Evolutionary conservation across 2,797 vertebrate genomes (phyloP).

Genomic region (Pseudocheirus occidentalis): DNA sequence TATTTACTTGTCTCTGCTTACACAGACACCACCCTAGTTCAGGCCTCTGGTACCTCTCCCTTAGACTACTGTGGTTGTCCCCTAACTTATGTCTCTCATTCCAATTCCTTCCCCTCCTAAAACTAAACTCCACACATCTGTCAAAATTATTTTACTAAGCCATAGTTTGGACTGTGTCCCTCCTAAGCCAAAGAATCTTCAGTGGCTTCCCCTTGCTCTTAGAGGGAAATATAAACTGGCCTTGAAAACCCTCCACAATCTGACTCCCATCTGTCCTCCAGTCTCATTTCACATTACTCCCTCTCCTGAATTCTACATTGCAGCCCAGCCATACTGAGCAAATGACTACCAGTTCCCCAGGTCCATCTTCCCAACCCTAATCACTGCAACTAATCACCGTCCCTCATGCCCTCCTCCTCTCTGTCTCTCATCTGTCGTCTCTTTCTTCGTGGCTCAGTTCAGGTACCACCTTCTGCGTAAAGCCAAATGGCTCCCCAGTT

Average conservation of each 20-base stretch:
- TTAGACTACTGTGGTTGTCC: neutral
- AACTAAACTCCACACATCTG: neutral
- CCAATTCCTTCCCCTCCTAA: neutral
- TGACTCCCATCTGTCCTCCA: neutral
- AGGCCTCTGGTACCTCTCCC: neutral
- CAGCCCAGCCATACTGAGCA: neutral
- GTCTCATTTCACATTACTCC: neutral
- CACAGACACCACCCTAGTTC: neutral
- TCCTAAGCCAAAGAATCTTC: neutral
- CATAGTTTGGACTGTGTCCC: neutral
- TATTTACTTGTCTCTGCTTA: neutral
- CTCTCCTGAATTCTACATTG: neutral
- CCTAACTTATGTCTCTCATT: neutral
- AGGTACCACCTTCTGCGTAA: neutral
- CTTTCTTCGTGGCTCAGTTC: neutral
- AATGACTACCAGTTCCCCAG: neutral
- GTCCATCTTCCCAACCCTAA: neutral
- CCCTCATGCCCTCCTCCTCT: neutral
- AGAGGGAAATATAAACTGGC: neutral
- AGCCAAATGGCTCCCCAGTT: neutral
- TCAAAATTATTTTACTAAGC: neutral
- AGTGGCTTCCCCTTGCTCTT: neutral
- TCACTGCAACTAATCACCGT: neutral
- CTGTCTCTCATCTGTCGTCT: neutral
- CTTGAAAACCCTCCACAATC: neutral